Conservation (phyloP, 2,888 invertebrate species). For the Stomorhina lunata region DNA sequence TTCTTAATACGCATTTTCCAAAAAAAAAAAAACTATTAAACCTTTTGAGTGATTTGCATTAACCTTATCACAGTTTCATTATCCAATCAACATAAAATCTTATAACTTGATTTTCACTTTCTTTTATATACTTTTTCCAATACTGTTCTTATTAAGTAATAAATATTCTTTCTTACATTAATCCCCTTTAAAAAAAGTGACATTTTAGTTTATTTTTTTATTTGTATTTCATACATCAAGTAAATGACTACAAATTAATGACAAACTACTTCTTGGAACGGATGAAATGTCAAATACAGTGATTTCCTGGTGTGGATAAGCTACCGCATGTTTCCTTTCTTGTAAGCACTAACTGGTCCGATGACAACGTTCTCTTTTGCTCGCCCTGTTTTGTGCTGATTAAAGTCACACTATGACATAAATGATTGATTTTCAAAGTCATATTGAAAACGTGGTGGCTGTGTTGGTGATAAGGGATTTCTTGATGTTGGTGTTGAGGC, state of each 20-base stretch:
- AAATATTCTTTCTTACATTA: background rate
- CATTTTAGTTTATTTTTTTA: slow-evolving; percentile 1
- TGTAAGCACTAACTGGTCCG: background rate
- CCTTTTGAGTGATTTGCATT: too few species aligned
- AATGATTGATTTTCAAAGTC: slow-evolving; percentile 20
- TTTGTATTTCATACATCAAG: background rate
- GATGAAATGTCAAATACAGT: slow-evolving; percentile 3
- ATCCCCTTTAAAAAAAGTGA: background rate
- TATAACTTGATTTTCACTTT: background rate
- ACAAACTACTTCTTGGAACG: slow-evolving; percentile 11
- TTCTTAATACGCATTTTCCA: too few species aligned
- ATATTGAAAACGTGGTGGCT: too few species aligned
- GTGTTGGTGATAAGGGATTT: too few species aligned
- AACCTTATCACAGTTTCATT: too few species aligned
- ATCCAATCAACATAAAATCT: background rate
- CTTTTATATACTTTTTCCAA: background rate
- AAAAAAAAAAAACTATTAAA: too few species aligned
- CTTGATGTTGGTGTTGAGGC: background rate
- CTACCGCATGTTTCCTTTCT: background rate
- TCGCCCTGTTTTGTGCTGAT: background rate
- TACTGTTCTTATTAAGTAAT: background rate
- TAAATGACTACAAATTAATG: slow-evolving; percentile 15
- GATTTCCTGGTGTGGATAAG: slow-evolving; percentile 1
- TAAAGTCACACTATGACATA: background rate
- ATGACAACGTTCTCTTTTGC: background rate